These are phyloP conservation scores for Rhizomys pruinosus DNA, from an alignment of 2,113 vertebrate genomes.

Conservation along the genomic window DNA sequence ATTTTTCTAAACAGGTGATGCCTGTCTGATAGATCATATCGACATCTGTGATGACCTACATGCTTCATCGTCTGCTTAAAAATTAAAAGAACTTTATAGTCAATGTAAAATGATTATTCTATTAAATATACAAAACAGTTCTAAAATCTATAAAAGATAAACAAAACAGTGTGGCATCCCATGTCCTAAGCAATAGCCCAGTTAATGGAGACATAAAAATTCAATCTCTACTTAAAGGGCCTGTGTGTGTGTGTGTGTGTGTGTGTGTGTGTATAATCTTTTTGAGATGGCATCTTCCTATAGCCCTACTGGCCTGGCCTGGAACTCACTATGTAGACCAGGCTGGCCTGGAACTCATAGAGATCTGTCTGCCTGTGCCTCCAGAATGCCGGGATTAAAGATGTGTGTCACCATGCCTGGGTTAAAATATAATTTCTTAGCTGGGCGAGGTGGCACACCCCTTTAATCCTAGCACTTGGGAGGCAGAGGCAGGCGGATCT, in stretches of 20 bases:
- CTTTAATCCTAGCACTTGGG: no score
- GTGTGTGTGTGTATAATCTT: no score
- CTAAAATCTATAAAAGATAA: not conserved
- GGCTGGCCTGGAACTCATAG: no score
- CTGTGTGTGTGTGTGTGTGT: no score
- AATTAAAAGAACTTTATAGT: not conserved
- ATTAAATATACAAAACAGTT: not conserved
- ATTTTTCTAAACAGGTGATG: not conserved
- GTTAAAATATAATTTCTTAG: not conserved
- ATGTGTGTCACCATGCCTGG: no score
- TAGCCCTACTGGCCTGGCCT: no score
- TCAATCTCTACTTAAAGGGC: not conserved
- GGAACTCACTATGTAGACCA: no score
- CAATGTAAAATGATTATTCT: not conserved
- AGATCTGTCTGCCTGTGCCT: no score
- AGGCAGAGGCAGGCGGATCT: no score
- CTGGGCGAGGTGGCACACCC: no score
- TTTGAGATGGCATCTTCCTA: no score
- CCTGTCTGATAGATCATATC: not conserved
- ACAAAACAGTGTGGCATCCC: not conserved
- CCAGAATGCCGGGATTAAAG: no score
- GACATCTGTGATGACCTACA: not conserved
- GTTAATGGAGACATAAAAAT: not conserved
- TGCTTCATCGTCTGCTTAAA: not conserved
- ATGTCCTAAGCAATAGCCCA: not conserved